Conservation (phyloP, 2,888 invertebrate genomes). For the Sphaerophoria taeniata region DNA sequence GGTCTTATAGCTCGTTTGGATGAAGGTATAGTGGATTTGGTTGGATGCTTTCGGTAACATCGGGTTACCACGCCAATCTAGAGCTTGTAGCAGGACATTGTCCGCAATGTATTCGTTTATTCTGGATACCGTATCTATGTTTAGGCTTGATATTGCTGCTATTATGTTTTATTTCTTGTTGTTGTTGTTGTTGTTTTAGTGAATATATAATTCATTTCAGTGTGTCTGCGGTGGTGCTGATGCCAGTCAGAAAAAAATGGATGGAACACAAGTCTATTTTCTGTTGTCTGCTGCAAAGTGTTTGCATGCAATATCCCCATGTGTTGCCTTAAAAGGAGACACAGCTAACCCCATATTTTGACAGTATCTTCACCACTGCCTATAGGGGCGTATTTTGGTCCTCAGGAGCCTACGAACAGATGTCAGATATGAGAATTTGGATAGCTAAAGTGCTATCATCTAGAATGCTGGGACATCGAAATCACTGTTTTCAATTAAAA, state of each 20-base stretch:
- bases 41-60: conserved; percentile 66
- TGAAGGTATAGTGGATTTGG: conserved; percentile 52
- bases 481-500: no score
- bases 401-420: no score
- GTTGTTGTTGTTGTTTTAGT: conserved; percentile 23
- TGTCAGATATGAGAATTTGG: no score
- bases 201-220: conserved; percentile 51
- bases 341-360: conserved; percentile 28
- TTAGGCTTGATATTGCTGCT: conserved; percentile 17
- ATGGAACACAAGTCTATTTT: conserved; percentile 21
- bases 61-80: conserved; percentile 67
- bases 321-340: conserved; percentile 48
- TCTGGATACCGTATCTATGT: neutral
- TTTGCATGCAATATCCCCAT: conserved; percentile 48
- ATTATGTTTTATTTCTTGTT: conserved; percentile 5
- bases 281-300: conserved; percentile 64
- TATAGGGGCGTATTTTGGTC: no score
- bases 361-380: no score
- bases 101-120: neutral
- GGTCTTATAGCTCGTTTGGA: neutral
- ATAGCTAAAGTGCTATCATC: no score
- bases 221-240: conserved; percentile 2
- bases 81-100: conserved; percentile 64
- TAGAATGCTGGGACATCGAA: no score
- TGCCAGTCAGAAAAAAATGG: conserved; percentile 16